Base-by-base conservation (phyloP, 2,797 vertebrate genomes). In the Loriculus beryllinus region DNA sequence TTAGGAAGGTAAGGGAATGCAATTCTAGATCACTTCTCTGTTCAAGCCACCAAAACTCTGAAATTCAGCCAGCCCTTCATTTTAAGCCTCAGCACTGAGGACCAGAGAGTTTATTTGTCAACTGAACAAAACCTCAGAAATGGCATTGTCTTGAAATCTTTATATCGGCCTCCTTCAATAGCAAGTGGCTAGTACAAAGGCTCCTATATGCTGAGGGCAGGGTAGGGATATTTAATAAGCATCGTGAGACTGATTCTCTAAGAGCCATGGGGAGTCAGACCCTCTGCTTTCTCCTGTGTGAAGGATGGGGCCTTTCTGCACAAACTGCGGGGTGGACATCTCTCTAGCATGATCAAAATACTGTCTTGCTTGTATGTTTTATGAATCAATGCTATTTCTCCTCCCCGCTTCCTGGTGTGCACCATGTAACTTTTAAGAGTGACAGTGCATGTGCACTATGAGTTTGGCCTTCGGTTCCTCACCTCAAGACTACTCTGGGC, bases 1-100 rank as follows among this genome's bases (percentile, higher is more conserved):
- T 96, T 86, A 79, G 92, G 80, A 90, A 96, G 80, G 89, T 86
- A 86, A 77, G 87, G 74, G 51, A 97, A 86, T 64, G 59, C 63
- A 82, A 76, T 81, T 96, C 89, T 92, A 90, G 91, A 90, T 94
- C 70, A 82, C 79, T 87, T 76, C 72, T 93, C 59, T 67, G 35
- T 49, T 83, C 74, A 78, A 96, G 80, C 72, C 70, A 83, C 74
- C 47, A 42, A 70, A 93, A 80, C 87, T 60, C 82, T 93, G 85
- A 92, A 78, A 84, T 95, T 88, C 87, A 76, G 77, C 59, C 87
- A 92, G 80, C 71, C 52, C 49, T 90, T 91, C 19, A 26, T 91
- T 84, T 89, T 77, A 88, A 93, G 78, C 67, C 21, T 81, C 59
- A 56, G 76, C 63, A 64, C 37, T 21, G 84, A 52, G 37, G 70